Base-by-base conservation (phyloP, 2,113 vertebrate species). In the Dunckerocampus dactyliophorus region DNA sequence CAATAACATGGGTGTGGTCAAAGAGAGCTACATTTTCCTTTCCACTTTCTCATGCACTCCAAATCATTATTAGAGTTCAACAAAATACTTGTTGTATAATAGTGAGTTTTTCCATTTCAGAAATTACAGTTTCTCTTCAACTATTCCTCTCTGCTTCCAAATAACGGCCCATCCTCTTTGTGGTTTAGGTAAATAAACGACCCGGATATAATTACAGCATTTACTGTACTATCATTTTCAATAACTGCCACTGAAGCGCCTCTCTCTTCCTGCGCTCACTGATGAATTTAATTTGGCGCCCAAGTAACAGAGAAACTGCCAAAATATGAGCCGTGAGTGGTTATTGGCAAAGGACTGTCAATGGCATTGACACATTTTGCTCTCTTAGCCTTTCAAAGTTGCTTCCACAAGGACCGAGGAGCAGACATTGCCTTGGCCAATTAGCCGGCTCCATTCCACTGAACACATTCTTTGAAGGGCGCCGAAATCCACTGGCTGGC, bases 231-330 rank as follows among this genome's bases (percentile, higher is more conserved):
- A 62, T 34, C 45, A 60, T 34, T 34, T 34, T 34, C 31, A 34
- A 34, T 4, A 34, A 34, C 31, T 34, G 16, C 58, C 19, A 31
- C 31, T 34, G 4, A 34, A 34, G 31, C 1, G 7, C 59, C 24
- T 62, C 42, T 57, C 64, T 50, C 21, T 19, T 19, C 24, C 15
- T 15, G 42, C 52, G 51, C 59, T 65, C 28, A 75, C 76, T 78
- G 31, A 79, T 69, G 60, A 55, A 31, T 17, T 56, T 42, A 56
- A 56, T 56, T 56, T 56, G 11, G 12, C n/a, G 54, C 54, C 9
- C 8, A 11, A 21, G 34, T 56, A 56, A 56, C 16, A 37, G 7
- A 56, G 34, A 14, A 42, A 42, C n/a, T 21, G 34, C 10, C 16
- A 5, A 34, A 54, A 49, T 49, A 49, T 49, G 15, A 53, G 31